phyloP scores from a whole-genome alignment of 2,888 invertebrate species.

The Ecliptopera silaceata region DNA sequence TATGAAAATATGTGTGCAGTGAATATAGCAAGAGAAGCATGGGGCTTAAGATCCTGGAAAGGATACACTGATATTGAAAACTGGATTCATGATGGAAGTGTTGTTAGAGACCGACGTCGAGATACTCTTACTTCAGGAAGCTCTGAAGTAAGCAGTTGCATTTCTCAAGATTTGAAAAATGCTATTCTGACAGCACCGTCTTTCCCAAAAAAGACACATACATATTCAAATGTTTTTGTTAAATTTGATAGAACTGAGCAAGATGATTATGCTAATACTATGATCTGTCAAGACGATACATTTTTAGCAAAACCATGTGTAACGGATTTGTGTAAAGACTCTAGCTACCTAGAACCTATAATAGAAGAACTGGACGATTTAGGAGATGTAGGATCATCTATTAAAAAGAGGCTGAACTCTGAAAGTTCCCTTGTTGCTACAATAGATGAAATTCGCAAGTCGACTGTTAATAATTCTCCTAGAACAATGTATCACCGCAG shows the following conservation, averaged over 20 bases:
- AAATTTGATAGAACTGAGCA: slow-evolving; percentile 71
- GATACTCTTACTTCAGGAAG: slow-evolving; percentile 83
- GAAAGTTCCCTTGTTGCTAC: slow-evolving; percentile 85
- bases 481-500: slow-evolving; percentile 81
- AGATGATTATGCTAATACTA: slow-evolving; percentile 80
- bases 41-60: slow-evolving; percentile 86
- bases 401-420: slow-evolving; percentile 72
- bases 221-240: slow-evolving; percentile 76
- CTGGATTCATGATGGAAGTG: slow-evolving; percentile 84
- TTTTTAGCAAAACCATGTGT: slow-evolving; percentile 83
- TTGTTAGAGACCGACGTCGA: slow-evolving; percentile 82
- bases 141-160: slow-evolving; percentile 80
- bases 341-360: slow-evolving; percentile 80
- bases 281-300: slow-evolving; percentile 77
- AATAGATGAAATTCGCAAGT: slow-evolving; percentile 84
- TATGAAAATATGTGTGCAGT: slow-evolving; percentile 86
- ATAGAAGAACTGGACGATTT: slow-evolving; percentile 83
- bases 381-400: slow-evolving; percentile 67
- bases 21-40: slow-evolving; percentile 85
- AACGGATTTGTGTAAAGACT: slow-evolving; percentile 76
- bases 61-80: slow-evolving; percentile 86
- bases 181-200: slow-evolving; percentile 72
- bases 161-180: slow-evolving; percentile 73
- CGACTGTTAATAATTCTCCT: slow-evolving; percentile 82
- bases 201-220: slow-evolving; percentile 70